phyloP scores from a whole-genome alignment of 2,113 vertebrate genomes.

The Myotis yumanensis region DNA sequence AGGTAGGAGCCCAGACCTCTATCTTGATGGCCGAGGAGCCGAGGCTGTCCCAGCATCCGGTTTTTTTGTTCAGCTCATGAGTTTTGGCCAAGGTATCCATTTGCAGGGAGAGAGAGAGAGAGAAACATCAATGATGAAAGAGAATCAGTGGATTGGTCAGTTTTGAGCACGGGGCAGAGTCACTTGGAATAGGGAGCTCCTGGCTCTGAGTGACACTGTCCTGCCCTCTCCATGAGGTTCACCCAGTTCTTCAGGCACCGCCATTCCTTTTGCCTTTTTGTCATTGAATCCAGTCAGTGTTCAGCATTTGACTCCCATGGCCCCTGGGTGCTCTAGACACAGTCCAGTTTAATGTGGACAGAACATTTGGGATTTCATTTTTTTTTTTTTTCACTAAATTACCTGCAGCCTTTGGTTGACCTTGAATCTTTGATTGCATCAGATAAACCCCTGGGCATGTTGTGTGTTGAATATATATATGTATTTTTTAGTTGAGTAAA shows the following conservation, averaged over 20 bases:
- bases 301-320: not conserved
- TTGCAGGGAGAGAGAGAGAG: no score
- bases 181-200: not conserved
- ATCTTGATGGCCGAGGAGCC: not conserved
- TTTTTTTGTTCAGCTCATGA: not conserved
- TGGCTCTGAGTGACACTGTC: not conserved
- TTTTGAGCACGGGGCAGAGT: accelerated
- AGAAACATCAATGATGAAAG: no score
- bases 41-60: not conserved
- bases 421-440: not conserved
- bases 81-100: not conserved
- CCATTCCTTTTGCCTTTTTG: not conserved
- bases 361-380: not conserved
- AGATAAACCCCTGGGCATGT: not conserved
- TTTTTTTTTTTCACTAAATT: not conserved
- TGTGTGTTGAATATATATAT: not conserved
- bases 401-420: not conserved
- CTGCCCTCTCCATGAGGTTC: not conserved
- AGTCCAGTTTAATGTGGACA: not conserved
- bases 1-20: not conserved
- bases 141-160: no score
- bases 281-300: not conserved
- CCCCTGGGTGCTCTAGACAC: accelerated
- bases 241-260: accelerated
- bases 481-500: not conserved